Evolutionary conservation across 2,113 vertebrate species (phyloP).

Genomic region (Philantomba maxwellii): DNA sequence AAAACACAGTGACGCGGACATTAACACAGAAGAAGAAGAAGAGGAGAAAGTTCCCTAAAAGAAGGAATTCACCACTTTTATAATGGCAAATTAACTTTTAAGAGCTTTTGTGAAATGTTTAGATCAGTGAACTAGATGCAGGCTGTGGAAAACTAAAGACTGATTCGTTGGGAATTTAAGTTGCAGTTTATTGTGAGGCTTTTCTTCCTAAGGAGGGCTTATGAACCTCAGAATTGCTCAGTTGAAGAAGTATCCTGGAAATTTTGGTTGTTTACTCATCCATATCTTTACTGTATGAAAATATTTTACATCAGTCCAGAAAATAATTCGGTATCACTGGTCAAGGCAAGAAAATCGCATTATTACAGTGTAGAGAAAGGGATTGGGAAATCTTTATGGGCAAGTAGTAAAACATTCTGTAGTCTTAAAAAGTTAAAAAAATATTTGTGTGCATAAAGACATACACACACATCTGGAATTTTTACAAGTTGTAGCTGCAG

Average conservation of each 20-base stretch:
- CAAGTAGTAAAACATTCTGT: conserved; percentile 6
- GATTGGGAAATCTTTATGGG: background rate
- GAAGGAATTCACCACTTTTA: background rate
- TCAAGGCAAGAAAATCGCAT: background rate
- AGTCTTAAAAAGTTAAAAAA: background rate
- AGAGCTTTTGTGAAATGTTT: background rate
- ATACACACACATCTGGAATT: background rate
- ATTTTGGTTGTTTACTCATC: background rate
- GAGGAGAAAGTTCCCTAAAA: background rate
- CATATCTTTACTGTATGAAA: background rate
- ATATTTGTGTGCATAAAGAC: background rate
- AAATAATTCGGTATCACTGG: background rate
- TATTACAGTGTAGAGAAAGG: background rate
- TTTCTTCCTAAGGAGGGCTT: background rate
- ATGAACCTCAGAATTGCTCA: background rate
- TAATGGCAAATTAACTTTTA: background rate
- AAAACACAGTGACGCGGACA: background rate
- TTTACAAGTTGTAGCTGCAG: background rate
- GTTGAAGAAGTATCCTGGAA: background rate
- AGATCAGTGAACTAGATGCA: background rate
- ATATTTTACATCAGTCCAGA: background rate
- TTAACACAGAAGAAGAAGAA: background rate
- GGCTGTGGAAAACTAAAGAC: background rate
- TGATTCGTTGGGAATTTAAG: background rate
- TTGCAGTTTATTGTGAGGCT: background rate